Evolutionary conservation across 2,113 vertebrate genomes (phyloP).

Genomic region (Sylvilagus bachmani): DNA sequence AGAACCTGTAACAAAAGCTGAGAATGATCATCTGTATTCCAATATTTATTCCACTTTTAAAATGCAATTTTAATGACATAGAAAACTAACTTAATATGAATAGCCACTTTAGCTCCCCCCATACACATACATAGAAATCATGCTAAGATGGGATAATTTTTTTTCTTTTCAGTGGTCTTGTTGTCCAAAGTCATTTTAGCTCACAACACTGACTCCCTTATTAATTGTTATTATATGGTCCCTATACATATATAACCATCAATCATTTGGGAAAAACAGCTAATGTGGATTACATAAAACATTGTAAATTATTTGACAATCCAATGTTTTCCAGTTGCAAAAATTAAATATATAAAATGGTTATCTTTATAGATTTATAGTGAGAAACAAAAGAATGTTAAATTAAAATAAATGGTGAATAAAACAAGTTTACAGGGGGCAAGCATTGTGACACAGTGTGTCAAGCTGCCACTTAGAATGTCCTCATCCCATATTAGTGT

Average conservation of each 20-base stretch:
- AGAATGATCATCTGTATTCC: background rate
- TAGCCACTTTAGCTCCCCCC: background rate
- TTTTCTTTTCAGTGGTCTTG: background rate
- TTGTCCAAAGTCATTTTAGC: background rate
- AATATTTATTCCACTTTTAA: background rate
- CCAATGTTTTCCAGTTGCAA: background rate
- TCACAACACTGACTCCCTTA: background rate
- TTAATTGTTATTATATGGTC: background rate
- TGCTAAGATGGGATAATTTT: background rate
- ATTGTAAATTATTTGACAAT: constrained; percentile 14
- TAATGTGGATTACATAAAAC: background rate
- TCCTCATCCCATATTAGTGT: too few species aligned
- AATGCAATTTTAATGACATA: background rate
- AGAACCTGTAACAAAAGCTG: background rate
- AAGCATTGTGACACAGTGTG: too few species aligned
- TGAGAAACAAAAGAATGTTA: background rate
- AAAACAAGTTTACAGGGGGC: too few species aligned
- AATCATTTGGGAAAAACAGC: background rate
- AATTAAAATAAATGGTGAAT: background rate
- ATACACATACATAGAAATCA: background rate
- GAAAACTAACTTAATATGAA: background rate
- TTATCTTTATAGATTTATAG: background rate
- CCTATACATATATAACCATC: background rate
- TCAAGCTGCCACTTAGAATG: too few species aligned
- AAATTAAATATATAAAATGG: background rate